These are phyloP conservation scores for Porites lobata DNA, from an alignment of 92 coral and sea anemone species.

Conservation along the genomic window DNA sequence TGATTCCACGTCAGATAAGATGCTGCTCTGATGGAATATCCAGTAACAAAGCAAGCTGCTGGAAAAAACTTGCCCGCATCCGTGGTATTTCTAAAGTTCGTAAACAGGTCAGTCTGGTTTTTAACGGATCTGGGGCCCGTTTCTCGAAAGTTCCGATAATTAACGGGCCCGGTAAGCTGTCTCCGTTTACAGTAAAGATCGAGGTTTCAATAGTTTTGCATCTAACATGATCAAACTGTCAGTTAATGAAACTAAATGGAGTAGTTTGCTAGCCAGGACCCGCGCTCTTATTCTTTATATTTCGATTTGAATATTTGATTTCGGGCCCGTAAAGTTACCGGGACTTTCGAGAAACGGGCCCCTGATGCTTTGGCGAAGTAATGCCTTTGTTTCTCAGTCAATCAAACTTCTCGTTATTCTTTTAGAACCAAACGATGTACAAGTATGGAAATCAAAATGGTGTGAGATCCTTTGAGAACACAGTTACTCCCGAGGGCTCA, in stretches of 20 bases:
- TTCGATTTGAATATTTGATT: too few relatives aligned
- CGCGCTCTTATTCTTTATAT: too few relatives aligned
- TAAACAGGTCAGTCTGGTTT: conserved; percentile 66
- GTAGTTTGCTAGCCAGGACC: too few relatives aligned
- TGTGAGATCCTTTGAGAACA: conserved; percentile 22
- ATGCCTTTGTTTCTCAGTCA: background rate
- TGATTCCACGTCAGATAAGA: conserved; percentile 77
- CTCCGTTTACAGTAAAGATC: too few relatives aligned
- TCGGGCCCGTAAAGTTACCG: too few relatives aligned
- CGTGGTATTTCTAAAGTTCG: conserved; percentile 81
- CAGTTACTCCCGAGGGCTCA: conserved; percentile 27
- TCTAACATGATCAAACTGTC: too few relatives aligned
- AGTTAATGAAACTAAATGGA: too few relatives aligned
- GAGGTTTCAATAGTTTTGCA: too few relatives aligned
- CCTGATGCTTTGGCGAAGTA: background rate
- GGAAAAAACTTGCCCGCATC: conserved; percentile 65
- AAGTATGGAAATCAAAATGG: conserved; percentile 21
- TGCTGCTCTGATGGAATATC: conserved; percentile 84
- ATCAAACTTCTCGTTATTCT: background rate
- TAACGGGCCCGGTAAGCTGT: too few relatives aligned
- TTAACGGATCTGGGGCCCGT: background rate
- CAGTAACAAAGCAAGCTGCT: conserved; percentile 62
- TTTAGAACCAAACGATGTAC: conserved; percentile 53
- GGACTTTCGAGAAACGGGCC: too few relatives aligned
- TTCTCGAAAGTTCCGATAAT: too few relatives aligned